Evolutionary conservation across 1,140 invertebrate genomes (phyloP), one percentile per base, ranked within the genome.

Genomic region (Achroia grisella): DNA sequence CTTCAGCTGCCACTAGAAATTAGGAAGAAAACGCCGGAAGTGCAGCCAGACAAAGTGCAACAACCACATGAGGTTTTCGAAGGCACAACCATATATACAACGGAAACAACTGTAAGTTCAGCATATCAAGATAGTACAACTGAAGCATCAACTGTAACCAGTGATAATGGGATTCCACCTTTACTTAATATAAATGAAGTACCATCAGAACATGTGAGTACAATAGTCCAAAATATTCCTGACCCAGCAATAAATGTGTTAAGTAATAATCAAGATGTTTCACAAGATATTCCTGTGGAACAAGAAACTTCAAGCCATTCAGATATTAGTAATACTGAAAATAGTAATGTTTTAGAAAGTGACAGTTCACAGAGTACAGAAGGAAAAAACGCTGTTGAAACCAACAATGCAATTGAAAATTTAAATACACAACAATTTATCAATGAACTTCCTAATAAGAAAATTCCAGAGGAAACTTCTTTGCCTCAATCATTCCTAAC

Each of bases 11-110:
- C 75, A 8, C 31, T 68, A 39, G 61, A 77, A 15, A 28, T 41
- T 41, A 66, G 39, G 31, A 37, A 34, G 5, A 50, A 54, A 36
- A 45, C 55, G 39, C 12, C 45, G 39, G 36, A 57, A 33, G 60
- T 84, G 2, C 64, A 78, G 28, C 77, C 78, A 39, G 68, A 83
- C 45, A 86, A 71, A 51, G 77, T 84, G n/a, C 65, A 75, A 44
- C 66, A 74, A 48, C 34, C 78, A 10, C 78, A 82, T 75, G 78
- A 78, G 63, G 71, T 86, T 2, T 47, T 86, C 56, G 81, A 86
- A 50, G 83, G 81, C 0, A 85, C 83, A 15, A 86, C 83, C 12
- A 73, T 86, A 41, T 81, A 76, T 43, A 62, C 72, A 11, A 69
- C 62, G 10, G 71, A 63, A 53, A 33, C 59, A 44, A 41, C 52